A percentile compares a stretch with the other conserved stretches of the same genome.
phyloP scores from a whole-genome alignment of 64 coral and sea anemone genomes.

The Exaiptasia diaphana region DNA sequence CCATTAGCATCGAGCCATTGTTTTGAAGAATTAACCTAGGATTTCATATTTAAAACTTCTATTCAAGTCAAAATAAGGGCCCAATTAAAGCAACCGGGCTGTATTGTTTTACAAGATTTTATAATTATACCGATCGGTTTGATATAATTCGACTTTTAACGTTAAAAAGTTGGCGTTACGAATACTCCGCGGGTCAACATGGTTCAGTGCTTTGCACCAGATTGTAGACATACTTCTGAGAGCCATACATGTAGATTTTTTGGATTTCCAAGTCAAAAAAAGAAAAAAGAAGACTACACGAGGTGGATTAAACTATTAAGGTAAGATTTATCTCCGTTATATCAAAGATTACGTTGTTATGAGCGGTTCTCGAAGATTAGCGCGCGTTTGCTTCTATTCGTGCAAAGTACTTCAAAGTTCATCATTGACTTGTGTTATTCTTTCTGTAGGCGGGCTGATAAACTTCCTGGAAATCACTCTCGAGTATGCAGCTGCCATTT shows the following conservation, averaged over 20 bases:
- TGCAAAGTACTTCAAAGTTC: background rate
- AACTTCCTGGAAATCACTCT: background rate
- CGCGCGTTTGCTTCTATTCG: background rate
- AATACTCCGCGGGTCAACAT: background rate
- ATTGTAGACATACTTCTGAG: slow-evolving; percentile 30
- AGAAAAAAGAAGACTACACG: slow-evolving; percentile 33
- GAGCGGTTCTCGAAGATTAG: too few species aligned
- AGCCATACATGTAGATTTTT: slow-evolving; percentile 50
- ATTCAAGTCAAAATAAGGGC: too few species aligned
- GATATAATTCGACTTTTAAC: too few species aligned
- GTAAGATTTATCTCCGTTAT: too few species aligned
- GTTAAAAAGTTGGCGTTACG: background rate
- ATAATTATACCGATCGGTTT: too few species aligned
- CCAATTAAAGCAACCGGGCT: too few species aligned
- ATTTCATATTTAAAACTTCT: too few species aligned
- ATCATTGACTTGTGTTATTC: background rate
- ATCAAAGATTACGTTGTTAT: too few species aligned
- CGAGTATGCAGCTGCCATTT: too few species aligned
- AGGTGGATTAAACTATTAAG: slow-evolving; percentile 39
- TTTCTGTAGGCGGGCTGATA: background rate
- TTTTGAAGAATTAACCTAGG: too few species aligned
- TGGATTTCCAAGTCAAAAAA: slow-evolving; percentile 21
- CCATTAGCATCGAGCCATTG: too few species aligned
- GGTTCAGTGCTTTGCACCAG: slow-evolving; percentile 32
- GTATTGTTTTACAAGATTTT: too few species aligned